Evolutionary conservation across 2,113 vertebrate genomes (phyloP), one percentile per base, ranked within the genome.

Genomic region (Amazona guildingii): DNA sequence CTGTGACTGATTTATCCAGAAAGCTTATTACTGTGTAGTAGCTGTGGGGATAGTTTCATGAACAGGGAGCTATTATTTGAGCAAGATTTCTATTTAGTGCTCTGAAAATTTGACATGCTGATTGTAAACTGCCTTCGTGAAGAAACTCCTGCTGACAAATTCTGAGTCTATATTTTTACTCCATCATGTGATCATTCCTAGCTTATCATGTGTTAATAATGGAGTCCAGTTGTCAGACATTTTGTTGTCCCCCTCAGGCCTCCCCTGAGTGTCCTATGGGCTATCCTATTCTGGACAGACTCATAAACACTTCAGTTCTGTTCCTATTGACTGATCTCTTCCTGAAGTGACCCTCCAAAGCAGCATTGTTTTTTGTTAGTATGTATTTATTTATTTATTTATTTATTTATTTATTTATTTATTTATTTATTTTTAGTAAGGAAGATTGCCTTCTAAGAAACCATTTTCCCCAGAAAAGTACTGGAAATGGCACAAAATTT

Each of bases 131-230:
- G 69, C 66, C 48, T 81, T 89, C 43, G 5, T 68, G 37, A 33
- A 84, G 43, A 66, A 81, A 93, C 75, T 81, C n/a, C 31, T 81
- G 51, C 49, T 54, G 46, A 51, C 73, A 90, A 69, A 74, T 92
- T 92, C 54, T 63, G 64, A 4, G 64, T 33, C 1, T 8, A 44
- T 90, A 55, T 54, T 94, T 92, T 90, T 86, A 54, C 61, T 86
- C 10, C 29, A 16, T 83, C n/a, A 24, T 67, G 51, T 75, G 86
- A 70, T 72, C 76, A 27, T 52, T 92, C 69, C 31, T 23, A 59
- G 61, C 77, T 96, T 95, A 72, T 91, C 76, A 33, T 72, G 69
- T 94, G 80, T 88, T 86, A 91, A 43, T 78, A 88, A 91, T 48
- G 66, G 88, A 90, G 68, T 62, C 63, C 79, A 73, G 88, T 95